Percentiles rank a stretch among this genome's conserved stretches.
Conservation (phyloP, 2,797 vertebrate genomes). For the Crocidura indochinensis region DNA sequence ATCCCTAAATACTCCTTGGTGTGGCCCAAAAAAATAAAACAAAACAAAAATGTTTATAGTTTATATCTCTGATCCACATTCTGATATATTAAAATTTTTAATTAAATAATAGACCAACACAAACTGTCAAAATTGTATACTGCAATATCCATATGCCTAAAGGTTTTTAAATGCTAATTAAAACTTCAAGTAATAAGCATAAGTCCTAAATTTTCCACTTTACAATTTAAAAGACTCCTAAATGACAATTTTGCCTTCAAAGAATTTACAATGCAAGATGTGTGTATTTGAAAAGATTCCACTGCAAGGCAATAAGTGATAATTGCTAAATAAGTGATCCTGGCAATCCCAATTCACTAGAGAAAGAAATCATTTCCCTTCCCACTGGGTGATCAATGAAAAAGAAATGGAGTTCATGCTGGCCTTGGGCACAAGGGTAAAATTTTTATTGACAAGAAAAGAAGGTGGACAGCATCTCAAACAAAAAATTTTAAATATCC, state of each 20-base stretch:
- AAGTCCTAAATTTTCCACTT: background rate
- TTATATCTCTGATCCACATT: background rate
- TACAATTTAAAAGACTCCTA: background rate
- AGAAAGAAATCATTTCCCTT: conserved; percentile 19
- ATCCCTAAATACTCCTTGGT: too few species aligned
- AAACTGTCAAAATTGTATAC: background rate
- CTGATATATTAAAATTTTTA: conserved; percentile 10
- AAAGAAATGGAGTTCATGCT: conserved; percentile 7
- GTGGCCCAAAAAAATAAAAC: too few species aligned
- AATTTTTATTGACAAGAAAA: background rate
- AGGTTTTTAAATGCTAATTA: background rate
- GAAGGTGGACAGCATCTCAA: background rate
- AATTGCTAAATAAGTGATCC: background rate
- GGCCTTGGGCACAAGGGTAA: background rate
- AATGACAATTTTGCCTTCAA: background rate
- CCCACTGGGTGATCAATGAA: background rate
- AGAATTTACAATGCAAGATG: background rate
- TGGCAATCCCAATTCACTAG: background rate
- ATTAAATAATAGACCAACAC: conserved; percentile 24
- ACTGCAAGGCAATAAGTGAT: background rate
- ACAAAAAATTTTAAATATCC: background rate
- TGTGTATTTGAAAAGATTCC: background rate
- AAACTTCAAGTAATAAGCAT: background rate
- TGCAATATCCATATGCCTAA: background rate
- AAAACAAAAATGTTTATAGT: too few species aligned